Evolutionary conservation across 1,140 invertebrate species (phyloP), one percentile per base, ranked within the genome.

Genomic region (Calycopis cecrops): DNA sequence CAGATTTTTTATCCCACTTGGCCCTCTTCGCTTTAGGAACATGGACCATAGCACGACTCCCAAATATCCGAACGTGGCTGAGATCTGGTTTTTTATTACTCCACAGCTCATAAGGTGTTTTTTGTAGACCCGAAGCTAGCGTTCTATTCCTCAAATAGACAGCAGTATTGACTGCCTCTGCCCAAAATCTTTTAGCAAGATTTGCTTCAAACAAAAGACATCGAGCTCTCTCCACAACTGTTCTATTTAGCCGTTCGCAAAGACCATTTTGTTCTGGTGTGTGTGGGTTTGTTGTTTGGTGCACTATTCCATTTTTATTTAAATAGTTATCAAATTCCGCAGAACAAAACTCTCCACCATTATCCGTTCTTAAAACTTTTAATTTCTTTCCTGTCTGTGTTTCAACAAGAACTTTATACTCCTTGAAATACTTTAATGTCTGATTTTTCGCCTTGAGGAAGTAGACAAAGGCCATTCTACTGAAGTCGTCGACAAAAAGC

Each of bases 221-320:
- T 28, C 52, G 34, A 47, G 58, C 58, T 37, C 40, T 51, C 18
- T 60, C 54, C 3, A 60, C 59, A 1, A 60, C 14, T 51, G 10
- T 74, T 56, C 53, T 71, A 59, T 52, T 79, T 65, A 48, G 60
- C 48, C 37, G 85, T 49, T 71, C 86, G 18, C 61, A 57, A 4
- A 66, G n/a, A 9, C 83, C 83, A 69, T 90, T 90, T 60, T 88
- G 78, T 55, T 90, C 60, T 12, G 85, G 79, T 11, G 73, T 85
- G 57, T 88, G 88, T 2, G 73, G 55, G 14, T 72, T 67, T 9
- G 67, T 76, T 37, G 52, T 70, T 67, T 51, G 49, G 18, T 51
- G 49, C 9, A 51, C 8, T 11, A 51, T 51, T n/a, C 49, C 49
- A 9, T 16, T n/a, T 11, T 51, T 38, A 14, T 38, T 51, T 34